Evolutionary conservation across 2,113 vertebrate genomes (phyloP), one percentile per base, ranked within the genome.

Genomic region (Clinocottus analis): DNA sequence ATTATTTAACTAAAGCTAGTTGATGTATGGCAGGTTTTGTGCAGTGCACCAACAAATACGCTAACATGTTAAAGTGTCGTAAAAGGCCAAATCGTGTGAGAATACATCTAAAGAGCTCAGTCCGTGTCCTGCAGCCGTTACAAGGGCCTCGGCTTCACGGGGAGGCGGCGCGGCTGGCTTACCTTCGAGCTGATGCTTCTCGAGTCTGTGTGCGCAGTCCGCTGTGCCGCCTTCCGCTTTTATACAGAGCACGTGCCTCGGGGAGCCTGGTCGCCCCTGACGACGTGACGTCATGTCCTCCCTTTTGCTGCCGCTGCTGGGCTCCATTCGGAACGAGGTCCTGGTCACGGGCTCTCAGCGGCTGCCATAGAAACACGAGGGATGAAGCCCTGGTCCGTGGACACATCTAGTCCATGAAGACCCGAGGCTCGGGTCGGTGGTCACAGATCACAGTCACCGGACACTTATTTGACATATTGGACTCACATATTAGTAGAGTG

Each of bases 221-320:
- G 5, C 51, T 0, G 67, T 4, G 21, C 63, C 10, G 83, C 81
- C 77, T 83, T 84, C 85, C 47, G 43, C 0, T 87, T 94, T 93
- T 95, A 95, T 95, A 94, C 39, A 0, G 0, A 70, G 53, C 93
- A 93, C 92, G 91, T 93, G 93, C 80, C 39, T 12, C 83, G 63
- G 69, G 76, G 55, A 83, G 85, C 85, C 81, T 53, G 58, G 94
- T 95, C 75, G 79, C 79, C 93, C 93, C 14, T 88, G 86, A 87
- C 29, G 84, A 94, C 91, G 76, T 94, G 93, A 94, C 93, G 95
- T 95, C 87, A 92, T 5, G 8, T 1, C 79, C 87, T 87, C 91
- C 63, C 7, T 41, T 41, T 13, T 13, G 62, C 78, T 37, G 78
- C 58, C 5, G 66, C 79, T 31, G 79, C 53, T 4, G 2, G 72